Base-by-base conservation (phyloP, 2,113 vertebrate species). In the Desmodus rotundus region DNA sequence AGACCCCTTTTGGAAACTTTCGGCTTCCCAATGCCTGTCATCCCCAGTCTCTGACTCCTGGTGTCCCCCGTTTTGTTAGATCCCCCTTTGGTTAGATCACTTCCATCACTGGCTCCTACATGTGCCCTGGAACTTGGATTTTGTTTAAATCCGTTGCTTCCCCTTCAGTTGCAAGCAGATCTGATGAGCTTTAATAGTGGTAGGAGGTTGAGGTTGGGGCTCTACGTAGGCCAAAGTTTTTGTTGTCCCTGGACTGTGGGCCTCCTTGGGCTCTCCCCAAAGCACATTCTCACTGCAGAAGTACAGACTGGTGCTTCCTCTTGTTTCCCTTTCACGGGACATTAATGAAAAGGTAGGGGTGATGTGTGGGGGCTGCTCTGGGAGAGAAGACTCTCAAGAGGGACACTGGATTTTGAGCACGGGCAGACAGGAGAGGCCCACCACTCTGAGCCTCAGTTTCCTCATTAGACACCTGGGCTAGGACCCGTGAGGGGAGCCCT, bases 221-320 rank as follows among this genome's bases (percentile, higher is more conserved):
- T 11, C 9, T 19, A 2, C 26, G 7, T 0, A 16, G 20, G 26
- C 19, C 38, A 0, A 0, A 8, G 0, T n/a, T 9, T 5, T 0
- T 0, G n/a, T 41, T 26, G 19, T 50, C 14, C 36, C 45, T 7
- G 33, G n/a, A 22, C 1, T 2, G 14, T 3, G 83, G 61, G 33
- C 2, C 22, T 16, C 54, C 0, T 1, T 0, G 43, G 13, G 41
- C 38, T 50, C 76, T 20, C 65, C 11, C n/a, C 5, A 26, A n/a
- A 28, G 58, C 8, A 4, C 15, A 0, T 26, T 33, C 13, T 68
- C 31, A 33, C 7, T 17, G 10, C 13, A 50, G 20, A 24, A 15
- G 33, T 47, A 28, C 11, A 19, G 11, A 68, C 31, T 2, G 5
- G 5, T 26, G 20, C 43, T 15, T 9, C 45, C 41, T 72, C 54